Percentiles rank a stretch among this genome's conserved stretches.
phyloP scores from a whole-genome alignment of 2,888 invertebrate genomes.

The Gari tellinella region DNA sequence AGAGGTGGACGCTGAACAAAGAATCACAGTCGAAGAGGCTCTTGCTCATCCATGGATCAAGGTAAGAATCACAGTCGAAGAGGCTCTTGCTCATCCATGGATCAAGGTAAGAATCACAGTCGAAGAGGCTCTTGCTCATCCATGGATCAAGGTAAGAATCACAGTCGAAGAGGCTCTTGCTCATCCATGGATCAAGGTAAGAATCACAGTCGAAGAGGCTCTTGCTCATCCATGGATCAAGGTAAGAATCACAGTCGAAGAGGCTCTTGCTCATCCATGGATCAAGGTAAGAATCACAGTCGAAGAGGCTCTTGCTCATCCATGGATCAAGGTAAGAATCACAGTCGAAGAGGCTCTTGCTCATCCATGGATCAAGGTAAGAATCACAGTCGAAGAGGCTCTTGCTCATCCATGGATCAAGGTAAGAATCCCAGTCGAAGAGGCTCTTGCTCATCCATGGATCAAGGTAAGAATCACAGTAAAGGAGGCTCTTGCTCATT shows the following conservation, averaged over 20 bases:
- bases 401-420: slow-evolving; percentile 98
- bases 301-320: slow-evolving; percentile 97
- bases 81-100: slow-evolving; percentile 98
- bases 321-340: slow-evolving; percentile 94
- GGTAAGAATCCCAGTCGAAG: slow-evolving; percentile 93
- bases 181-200: too few species aligned
- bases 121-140: too few species aligned
- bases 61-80: slow-evolving; percentile 93
- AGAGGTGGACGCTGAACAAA: slow-evolving; percentile 94
- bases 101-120: slow-evolving; percentile 92
- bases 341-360: slow-evolving; percentile 97
- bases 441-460: slow-evolving; percentile 98
- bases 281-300: slow-evolving; percentile 93
- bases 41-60: slow-evolving; percentile 98
- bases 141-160: too few species aligned
- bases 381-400: slow-evolving; percentile 94
- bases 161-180: too few species aligned
- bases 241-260: slow-evolving; percentile 96
- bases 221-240: slow-evolving; percentile 1
- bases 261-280: slow-evolving; percentile 98
- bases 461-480: slow-evolving; percentile 92
- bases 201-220: too few species aligned
- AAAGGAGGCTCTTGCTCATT: too few species aligned
- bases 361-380: slow-evolving; percentile 98
- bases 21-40: slow-evolving; percentile 97